Percentiles rank a stretch among this genome's conserved stretches.
phyloP scores from a whole-genome alignment of 1,140 invertebrate genomes.

The Ctenoplectra terminalis region DNA sequence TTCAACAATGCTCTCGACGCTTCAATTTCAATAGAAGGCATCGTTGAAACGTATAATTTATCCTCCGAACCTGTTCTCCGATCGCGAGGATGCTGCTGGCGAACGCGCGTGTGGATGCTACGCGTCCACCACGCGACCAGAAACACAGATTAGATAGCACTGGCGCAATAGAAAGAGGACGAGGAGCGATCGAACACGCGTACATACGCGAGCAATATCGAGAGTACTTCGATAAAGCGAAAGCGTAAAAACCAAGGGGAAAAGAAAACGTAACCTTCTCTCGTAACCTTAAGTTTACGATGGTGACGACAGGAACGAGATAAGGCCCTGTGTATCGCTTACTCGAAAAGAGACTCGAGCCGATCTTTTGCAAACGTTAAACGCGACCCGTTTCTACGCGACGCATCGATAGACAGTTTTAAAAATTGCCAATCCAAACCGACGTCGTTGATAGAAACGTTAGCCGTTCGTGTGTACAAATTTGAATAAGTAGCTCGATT shows the following conservation, averaged over 20 bases:
- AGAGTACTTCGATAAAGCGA: constrained; percentile 46
- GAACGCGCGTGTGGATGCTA: background rate
- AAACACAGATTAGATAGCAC: constrained; percentile 40
- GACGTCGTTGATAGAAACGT: background rate
- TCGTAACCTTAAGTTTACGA: constrained; percentile 57
- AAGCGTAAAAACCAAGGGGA: constrained; percentile 49
- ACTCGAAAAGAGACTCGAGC: constrained; percentile 26
- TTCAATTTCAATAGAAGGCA: background rate
- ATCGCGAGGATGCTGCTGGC: constrained; percentile 11
- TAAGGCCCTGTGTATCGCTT: constrained; percentile 32
- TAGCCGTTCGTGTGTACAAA: too few species aligned
- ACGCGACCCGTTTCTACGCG: background rate
- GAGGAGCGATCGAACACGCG: background rate
- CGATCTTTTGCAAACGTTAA: constrained; percentile 10
- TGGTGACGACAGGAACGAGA: constrained; percentile 58
- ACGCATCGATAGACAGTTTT: too few species aligned
- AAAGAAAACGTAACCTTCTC: constrained; percentile 65
- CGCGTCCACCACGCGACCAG: constrained; percentile 30
- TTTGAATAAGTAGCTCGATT: background rate
- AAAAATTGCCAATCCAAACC: too few species aligned
- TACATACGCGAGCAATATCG: constrained; percentile 14
- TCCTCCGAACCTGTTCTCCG: background rate
- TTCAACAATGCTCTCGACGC: too few species aligned
- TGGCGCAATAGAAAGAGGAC: constrained; percentile 12
- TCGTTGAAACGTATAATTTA: background rate